phyloP scores from a whole-genome alignment of 2,888 invertebrate species.

The Cremastinae sp. region DNA sequence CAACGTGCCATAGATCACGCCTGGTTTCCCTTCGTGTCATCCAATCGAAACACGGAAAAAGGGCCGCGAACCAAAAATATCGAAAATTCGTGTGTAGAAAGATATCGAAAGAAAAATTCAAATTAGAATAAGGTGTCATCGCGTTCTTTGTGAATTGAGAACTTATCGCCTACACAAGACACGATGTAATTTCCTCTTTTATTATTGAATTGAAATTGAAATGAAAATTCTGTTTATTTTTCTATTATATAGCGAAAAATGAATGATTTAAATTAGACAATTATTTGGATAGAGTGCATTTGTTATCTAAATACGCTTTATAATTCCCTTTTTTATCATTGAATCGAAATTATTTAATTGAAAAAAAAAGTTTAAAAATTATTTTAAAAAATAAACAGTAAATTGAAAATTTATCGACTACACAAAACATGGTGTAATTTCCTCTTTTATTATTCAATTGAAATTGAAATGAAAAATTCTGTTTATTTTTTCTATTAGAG shows the following conservation, averaged over 20 bases:
- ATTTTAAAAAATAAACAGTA: too few relatives aligned
- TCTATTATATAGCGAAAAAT: too few relatives aligned
- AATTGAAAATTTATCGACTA: constrained; percentile 68
- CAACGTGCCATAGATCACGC: constrained; percentile 62
- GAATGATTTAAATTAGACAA: too few relatives aligned
- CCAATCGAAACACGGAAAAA: constrained; percentile 37
- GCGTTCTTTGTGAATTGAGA: constrained; percentile 67
- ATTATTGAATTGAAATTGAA: constrained; percentile 61
- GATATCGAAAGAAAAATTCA: constrained; percentile 26
- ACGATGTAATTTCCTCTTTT: constrained; percentile 61
- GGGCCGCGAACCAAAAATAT: constrained; percentile 29
- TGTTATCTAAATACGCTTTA: too few relatives aligned
- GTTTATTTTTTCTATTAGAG: too few relatives aligned
- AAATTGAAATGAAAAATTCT: constrained; percentile 21
- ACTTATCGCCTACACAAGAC: constrained; percentile 67
- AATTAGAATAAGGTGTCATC: constrained; percentile 45
- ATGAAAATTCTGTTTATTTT: too few relatives aligned
- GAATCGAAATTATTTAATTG: too few relatives aligned
- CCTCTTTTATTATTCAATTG: constrained; percentile 58
- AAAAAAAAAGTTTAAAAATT: too few relatives aligned
- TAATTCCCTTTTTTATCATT: too few relatives aligned
- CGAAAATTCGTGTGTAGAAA: constrained; percentile 48
- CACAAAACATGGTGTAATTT: constrained; percentile 66
- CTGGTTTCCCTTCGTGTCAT: constrained; percentile 31
- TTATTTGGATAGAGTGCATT: too few relatives aligned